Conservation (phyloP, 2,888 invertebrate species). For the Pardosa pseudoannulata region DNA sequence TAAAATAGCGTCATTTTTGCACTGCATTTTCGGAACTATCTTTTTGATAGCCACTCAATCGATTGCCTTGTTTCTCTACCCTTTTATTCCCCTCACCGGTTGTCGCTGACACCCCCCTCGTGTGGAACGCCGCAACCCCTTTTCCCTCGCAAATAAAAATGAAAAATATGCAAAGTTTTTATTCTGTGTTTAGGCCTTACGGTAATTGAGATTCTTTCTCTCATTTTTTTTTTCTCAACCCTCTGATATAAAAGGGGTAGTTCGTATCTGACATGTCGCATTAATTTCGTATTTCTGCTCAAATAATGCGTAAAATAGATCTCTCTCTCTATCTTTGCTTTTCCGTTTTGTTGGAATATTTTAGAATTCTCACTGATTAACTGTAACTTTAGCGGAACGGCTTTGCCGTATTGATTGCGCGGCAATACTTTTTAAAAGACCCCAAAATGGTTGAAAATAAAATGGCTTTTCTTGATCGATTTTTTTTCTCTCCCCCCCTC, state of each 20-base stretch:
- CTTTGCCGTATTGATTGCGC: slow-evolving; percentile 50
- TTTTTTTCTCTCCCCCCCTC: slow-evolving; percentile 23
- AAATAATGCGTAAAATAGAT: slow-evolving; percentile 71
- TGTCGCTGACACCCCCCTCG: slow-evolving; percentile 26
- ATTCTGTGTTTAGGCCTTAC: slow-evolving; percentile 20
- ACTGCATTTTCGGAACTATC: slow-evolving; percentile 50
- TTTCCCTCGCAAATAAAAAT: slow-evolving; percentile 62
- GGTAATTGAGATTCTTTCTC: slow-evolving; percentile 65
- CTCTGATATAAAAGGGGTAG: slow-evolving; percentile 18
- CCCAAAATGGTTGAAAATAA: slow-evolving; percentile 39
- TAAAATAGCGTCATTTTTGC: slow-evolving; percentile 61
- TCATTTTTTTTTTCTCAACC: slow-evolving; percentile 42
- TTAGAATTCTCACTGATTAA: slow-evolving; percentile 51
- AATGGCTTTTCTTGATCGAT: slow-evolving; percentile 60
- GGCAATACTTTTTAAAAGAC: slow-evolving; percentile 34
- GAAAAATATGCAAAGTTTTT: slow-evolving; percentile 56
- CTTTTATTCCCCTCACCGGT: slow-evolving; percentile 4
- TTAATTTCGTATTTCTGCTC: slow-evolving; percentile 68
- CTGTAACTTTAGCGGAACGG: slow-evolving; percentile 64
- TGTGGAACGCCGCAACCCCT: slow-evolving; percentile 31
- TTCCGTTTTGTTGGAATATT: slow-evolving; percentile 32
- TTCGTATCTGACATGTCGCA: slow-evolving; percentile 55
- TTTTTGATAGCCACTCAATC: slow-evolving; percentile 63
- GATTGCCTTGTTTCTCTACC: slow-evolving; percentile 29
- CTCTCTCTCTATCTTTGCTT: slow-evolving; percentile 29